phyloP scores from a whole-genome alignment of 1,140 invertebrate genomes.

The Drosophila ercepeae region DNA sequence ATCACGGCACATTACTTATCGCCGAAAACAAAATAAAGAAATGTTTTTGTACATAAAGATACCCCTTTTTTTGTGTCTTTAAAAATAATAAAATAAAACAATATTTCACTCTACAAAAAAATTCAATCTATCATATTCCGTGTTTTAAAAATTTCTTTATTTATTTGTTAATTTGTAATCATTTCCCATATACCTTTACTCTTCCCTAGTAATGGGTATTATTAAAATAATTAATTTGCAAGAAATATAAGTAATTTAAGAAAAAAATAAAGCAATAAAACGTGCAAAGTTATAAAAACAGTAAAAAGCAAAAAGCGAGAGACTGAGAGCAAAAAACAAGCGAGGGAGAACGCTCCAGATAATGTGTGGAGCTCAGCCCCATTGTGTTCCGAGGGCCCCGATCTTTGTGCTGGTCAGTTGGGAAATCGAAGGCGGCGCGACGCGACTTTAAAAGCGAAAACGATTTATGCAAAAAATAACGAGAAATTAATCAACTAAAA shows the following conservation, averaged over 20 bases:
- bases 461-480: too few species aligned
- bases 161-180: not conserved
- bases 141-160: not conserved
- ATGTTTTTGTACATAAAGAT: not conserved
- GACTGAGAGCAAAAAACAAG: constrained; percentile 11
- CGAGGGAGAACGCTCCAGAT: constrained; percentile 36
- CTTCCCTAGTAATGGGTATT: not conserved
- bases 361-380: constrained; percentile 23
- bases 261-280: constrained; percentile 32
- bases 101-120: too few species aligned
- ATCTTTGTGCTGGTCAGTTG: constrained; percentile 42
- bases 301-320: constrained; percentile 10
- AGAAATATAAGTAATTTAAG: constrained; percentile 36
- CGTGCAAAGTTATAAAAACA: constrained; percentile 37
- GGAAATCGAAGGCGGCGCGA: constrained; percentile 35
- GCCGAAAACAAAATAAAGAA: not conserved
- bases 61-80: not conserved
- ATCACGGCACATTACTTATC: constrained; percentile 28
- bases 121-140: not conserved
- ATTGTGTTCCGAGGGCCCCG: constrained; percentile 22
- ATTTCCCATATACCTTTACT: not conserved
- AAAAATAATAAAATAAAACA: not conserved
- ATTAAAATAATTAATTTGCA: constrained; percentile 25
- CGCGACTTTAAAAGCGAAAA: constrained; percentile 26
- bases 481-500: too few species aligned